Base-by-base conservation (phyloP, 2,888 invertebrate species). In the Sphaeridia pumilis region DNA sequence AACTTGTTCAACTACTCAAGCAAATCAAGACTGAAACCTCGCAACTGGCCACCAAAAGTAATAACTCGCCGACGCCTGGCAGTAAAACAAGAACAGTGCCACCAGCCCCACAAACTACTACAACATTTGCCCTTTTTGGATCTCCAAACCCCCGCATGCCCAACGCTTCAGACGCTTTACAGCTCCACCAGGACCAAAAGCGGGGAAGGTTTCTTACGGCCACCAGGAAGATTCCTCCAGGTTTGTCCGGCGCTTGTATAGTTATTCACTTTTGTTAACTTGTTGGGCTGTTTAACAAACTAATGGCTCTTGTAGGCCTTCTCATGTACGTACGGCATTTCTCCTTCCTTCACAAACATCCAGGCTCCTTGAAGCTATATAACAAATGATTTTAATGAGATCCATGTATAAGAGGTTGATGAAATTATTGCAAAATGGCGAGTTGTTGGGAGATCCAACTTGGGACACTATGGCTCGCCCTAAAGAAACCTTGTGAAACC, bases 181-280 rank as follows among this genome's bases (percentile, higher is more conserved):
- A 56, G 27, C 34, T 63, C 20, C 55, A 55, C 48, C 55, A 52
- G 51, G 52, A 56, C 20, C 17, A 43, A 14, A 47, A 58, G 12
- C 49, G 52, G 27, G 64, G 64, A 31, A 43, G 64, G 36, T 59
- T 62, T 54, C 31, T 58, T 38, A 41, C 59, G 2, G 64, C 61
- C 10, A 55, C 31, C n/a, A 46, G 48, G 50, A 48, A 36, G 22
- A 64, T 64, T 54, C 60, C 58, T 38, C 56, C 61, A 53, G 64
- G 64, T 64, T 49, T 14, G 46, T 48, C 35, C 27, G 34, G 26
- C 25, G 28, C 36, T 20, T 27, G 41, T 17, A 17, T n/a, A 4
- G n/a, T n/a, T n/a, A n/a, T n/a, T n/a, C n/a, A n/a, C n/a, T n/a
- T n/a, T n/a, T n/a, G n/a, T n/a, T n/a, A n/a, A n/a, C n/a, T 42